Base-by-base conservation (phyloP, 2,888 invertebrate genomes). In the Sminthurinus aureus region DNA sequence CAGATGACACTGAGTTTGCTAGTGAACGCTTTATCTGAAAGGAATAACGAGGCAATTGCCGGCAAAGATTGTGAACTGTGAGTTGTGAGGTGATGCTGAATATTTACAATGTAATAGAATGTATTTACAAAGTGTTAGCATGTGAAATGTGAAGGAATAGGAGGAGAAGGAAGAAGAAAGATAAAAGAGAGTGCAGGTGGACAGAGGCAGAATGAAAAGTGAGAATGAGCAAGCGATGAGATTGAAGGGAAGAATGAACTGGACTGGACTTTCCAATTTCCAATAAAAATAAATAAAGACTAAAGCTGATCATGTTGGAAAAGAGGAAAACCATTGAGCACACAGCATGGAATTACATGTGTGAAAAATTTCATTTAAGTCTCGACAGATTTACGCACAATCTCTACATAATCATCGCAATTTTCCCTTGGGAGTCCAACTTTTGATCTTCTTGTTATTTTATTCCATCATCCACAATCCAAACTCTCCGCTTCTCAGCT, bases 351-450 rank as follows among this genome's bases (percentile, higher is more conserved):
- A 22, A 69, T 69, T 69, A 20, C 11, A 20, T 69, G 67, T 69
- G 67, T 69, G 22, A 20, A 22, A 69, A 1, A 26, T 71, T 71
- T 71, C 71, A 71, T 71, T 71, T 24, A n/a, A 69, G 69, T 69
- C 71, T 71, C 6, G 26, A 71, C 71, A 71, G 71, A 71, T 71
- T 71, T 71, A 71, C 22, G 22, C 22, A n/a, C 67, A 20, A 69
- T 69, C n/a, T 69, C 67, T 11, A 58, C 58, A 58, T 58, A 58
- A 58, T 58, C 58, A 58, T 58, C 58, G 58, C 58, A 58, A 58
- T 58, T 58, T 58, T 58, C 58, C 58, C 58, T 58, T 58, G 58
- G 58, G 58, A 58, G 58, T 58, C 18, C 18, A 58, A 58, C 58
- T 20, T 71, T 71, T 71, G 22, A 38, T 50, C 50, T 12, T 74